Conservation (phyloP, 2,113 vertebrate species). For the Forbesichthys agassizii region DNA sequence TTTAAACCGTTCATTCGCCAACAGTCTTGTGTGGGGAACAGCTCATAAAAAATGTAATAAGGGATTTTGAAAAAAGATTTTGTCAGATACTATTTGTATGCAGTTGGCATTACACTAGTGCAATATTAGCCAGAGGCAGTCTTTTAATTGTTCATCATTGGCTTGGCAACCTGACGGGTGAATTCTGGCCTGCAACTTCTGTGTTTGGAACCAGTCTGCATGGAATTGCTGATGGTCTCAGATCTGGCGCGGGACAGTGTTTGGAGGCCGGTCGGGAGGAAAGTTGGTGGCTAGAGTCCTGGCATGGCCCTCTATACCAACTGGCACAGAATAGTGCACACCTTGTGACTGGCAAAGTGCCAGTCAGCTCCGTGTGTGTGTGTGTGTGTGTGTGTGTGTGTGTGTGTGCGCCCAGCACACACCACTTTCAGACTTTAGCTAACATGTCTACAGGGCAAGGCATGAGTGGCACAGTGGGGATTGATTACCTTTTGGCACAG, state of each 20-base stretch:
- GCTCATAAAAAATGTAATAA: not conserved
- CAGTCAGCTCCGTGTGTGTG: conserved; percentile 27
- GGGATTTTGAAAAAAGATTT: not conserved
- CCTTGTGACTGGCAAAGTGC: conserved; percentile 41
- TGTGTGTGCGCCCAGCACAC: not conserved
- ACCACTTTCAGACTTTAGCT: conserved; percentile 8
- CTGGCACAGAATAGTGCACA: conserved; percentile 38
- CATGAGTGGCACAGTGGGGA: conserved; percentile 56
- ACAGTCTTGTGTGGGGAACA: too few species aligned
- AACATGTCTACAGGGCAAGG: conserved; percentile 48
- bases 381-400: not conserved
- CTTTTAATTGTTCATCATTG: not conserved
- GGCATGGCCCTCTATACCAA: conserved; percentile 20
- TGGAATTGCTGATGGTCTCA: not conserved
- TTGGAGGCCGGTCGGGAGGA: conserved; percentile 9
- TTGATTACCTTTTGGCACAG: conserved; percentile 58
- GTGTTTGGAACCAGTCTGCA: not conserved
- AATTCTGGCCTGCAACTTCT: not conserved
- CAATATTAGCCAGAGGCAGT: not conserved
- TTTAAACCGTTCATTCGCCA: not conserved
- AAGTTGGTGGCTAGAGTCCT: conserved; percentile 11
- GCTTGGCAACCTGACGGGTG: not conserved
- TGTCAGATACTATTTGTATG: not conserved
- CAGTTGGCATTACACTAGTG: not conserved
- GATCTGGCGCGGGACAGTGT: conserved; percentile 14